Evolutionary conservation across 2,113 vertebrate genomes (phyloP).

Genomic region (Ammodytes marinus): DNA sequence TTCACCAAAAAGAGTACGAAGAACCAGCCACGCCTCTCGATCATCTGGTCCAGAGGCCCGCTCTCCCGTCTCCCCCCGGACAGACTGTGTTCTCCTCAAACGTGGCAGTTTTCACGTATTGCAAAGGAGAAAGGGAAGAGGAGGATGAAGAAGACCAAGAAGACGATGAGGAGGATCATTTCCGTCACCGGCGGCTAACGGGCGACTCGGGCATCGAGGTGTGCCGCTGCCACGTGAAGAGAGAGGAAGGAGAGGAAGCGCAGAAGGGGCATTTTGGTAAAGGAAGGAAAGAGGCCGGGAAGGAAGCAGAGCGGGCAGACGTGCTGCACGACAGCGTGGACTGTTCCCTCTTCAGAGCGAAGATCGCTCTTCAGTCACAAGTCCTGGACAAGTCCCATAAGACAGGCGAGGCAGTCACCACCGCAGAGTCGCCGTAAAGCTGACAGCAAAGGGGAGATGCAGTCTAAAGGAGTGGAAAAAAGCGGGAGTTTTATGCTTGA

Average conservation of each 20-base stretch:
- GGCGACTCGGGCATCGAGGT: slow-evolving; percentile 97
- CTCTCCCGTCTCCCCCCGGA: slow-evolving; percentile 55
- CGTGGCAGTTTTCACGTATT: slow-evolving; percentile 72
- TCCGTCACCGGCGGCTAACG: slow-evolving; percentile 90
- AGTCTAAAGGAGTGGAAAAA: neutral
- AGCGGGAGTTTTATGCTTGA: slow-evolving; percentile 20
- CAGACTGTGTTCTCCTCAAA: slow-evolving; percentile 78
- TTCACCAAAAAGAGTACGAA: slow-evolving; percentile 43
- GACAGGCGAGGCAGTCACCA: slow-evolving; percentile 67
- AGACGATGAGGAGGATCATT: slow-evolving; percentile 84
- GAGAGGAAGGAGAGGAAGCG: slow-evolving; percentile 63
- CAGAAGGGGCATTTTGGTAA: slow-evolving; percentile 39
- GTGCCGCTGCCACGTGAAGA: slow-evolving; percentile 85
- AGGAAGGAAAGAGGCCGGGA: slow-evolving; percentile 35
- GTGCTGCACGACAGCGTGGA: slow-evolving; percentile 77
- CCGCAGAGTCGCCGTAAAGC: slow-evolving; percentile 77
- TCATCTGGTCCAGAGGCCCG: slow-evolving; percentile 4
- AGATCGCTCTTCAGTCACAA: slow-evolving; percentile 39
- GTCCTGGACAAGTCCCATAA: slow-evolving; percentile 49
- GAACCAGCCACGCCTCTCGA: slow-evolving; percentile 17
- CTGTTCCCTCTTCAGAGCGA: slow-evolving; percentile 63
- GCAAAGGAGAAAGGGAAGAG: slow-evolving; percentile 51
- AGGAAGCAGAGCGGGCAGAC: slow-evolving; percentile 43
- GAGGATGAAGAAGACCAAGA: slow-evolving; percentile 75
- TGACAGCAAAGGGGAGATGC: slow-evolving; percentile 1